A percentile compares a stretch with the other conserved stretches of the same genome.
These are phyloP conservation scores for Oceanodroma leucorhoa DNA, from an alignment of 2,797 vertebrate species.

Conservation along the genomic window DNA sequence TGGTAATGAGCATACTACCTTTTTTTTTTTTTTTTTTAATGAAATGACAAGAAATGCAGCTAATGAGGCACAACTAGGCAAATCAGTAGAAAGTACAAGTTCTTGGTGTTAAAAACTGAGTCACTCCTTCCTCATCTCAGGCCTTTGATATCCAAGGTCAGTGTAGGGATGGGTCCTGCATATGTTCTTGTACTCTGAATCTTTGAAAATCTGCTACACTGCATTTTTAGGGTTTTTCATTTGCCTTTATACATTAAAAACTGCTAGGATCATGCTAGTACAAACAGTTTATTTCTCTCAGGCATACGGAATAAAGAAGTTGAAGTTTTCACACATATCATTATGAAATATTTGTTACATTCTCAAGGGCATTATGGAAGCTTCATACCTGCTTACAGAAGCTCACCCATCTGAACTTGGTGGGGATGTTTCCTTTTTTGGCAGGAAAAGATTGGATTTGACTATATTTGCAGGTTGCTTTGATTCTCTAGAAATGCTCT, in stretches of 20 bases:
- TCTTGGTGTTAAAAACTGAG: background rate
- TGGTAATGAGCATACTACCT: constrained; percentile 24
- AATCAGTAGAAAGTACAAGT: background rate
- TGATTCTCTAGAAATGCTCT: background rate
- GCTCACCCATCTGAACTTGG: background rate
- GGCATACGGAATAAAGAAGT: background rate
- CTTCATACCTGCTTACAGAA: background rate
- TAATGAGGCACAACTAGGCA: constrained; percentile 27
- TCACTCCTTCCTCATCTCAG: background rate
- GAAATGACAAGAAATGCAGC: background rate
- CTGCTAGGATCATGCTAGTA: background rate
- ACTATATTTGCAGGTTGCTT: background rate
- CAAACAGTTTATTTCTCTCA: background rate
- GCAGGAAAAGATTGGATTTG: background rate
- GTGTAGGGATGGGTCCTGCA: background rate
- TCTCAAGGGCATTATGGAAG: background rate
- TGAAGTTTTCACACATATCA: background rate
- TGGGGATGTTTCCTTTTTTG: background rate
- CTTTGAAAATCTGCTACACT: background rate
- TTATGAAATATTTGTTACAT: background rate
- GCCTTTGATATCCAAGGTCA: background rate
- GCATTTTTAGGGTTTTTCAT: background rate
- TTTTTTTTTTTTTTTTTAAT: background rate
- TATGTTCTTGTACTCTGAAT: background rate
- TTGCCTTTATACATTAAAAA: background rate